These are phyloP conservation scores for Otus sunia DNA, from an alignment of 2,113 vertebrate species.

Conservation along the genomic window DNA sequence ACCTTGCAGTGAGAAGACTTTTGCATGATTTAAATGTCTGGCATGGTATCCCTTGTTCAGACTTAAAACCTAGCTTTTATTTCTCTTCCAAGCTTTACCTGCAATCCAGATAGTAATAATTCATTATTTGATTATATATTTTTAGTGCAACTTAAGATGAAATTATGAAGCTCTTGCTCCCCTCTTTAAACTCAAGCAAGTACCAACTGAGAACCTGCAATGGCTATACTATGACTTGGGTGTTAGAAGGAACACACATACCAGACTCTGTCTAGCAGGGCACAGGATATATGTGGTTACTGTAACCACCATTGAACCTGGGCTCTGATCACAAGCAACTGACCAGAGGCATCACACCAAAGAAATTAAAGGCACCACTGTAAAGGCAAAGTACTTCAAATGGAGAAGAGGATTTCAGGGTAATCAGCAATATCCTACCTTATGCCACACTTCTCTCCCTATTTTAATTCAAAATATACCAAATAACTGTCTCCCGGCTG, in stretches of 20 bases:
- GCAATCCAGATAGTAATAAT: background rate
- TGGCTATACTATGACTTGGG: background rate
- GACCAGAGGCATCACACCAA: background rate
- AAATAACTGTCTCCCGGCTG: background rate
- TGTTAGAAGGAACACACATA: background rate
- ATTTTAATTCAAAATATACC: background rate
- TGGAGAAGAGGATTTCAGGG: background rate
- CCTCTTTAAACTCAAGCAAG: background rate
- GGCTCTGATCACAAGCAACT: background rate
- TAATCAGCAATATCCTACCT: background rate
- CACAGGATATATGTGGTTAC: background rate
- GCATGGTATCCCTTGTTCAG: background rate
- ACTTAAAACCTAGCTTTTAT: background rate
- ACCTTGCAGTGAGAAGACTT: background rate
- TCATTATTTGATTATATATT: background rate
- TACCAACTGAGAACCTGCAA: background rate
- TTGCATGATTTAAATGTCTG: background rate
- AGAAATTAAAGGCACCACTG: slow-evolving; percentile 36
- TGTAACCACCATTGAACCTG: background rate
- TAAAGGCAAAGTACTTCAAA: slow-evolving; percentile 23
- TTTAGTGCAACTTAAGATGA: background rate
- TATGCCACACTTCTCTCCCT: background rate
- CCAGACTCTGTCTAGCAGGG: background rate
- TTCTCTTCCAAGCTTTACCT: background rate
- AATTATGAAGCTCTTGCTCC: background rate